These are phyloP conservation scores for Limnodromus scolopaceus DNA, from an alignment of 2,797 vertebrate species.

Conservation along the genomic window DNA sequence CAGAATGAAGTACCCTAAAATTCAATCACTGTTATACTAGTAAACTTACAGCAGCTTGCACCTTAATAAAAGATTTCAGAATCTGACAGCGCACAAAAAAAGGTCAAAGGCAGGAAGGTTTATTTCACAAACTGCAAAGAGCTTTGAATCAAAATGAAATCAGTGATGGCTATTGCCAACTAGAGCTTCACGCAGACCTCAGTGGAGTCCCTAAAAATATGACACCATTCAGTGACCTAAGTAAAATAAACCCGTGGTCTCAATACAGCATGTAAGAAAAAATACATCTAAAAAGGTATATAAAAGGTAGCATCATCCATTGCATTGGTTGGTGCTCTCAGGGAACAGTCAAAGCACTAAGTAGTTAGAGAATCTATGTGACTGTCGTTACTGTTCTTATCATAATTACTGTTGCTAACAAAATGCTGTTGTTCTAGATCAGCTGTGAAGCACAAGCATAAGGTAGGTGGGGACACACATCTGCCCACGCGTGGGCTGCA, in stretches of 20 bases:
- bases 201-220: neutral
- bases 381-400: neutral
- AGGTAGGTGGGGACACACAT: neutral
- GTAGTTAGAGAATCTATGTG: neutral
- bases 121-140: neutral
- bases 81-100: neutral
- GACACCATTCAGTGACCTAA: neutral
- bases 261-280: neutral
- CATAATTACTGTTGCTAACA: neutral
- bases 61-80: neutral
- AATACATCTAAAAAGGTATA: neutral
- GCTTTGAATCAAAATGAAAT: neutral
- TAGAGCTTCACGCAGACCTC: neutral
- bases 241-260: neutral
- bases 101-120: neutral
- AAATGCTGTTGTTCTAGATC: neutral
- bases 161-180: neutral
- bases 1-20: neutral
- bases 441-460: neutral
- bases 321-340: neutral
- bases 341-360: neutral
- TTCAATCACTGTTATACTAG: neutral
- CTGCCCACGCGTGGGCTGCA: neutral
- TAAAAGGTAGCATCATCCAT: neutral
- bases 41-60: neutral